Conservation (phyloP, 2,113 vertebrate genomes). For the Nothobranchius furzeri region DNA sequence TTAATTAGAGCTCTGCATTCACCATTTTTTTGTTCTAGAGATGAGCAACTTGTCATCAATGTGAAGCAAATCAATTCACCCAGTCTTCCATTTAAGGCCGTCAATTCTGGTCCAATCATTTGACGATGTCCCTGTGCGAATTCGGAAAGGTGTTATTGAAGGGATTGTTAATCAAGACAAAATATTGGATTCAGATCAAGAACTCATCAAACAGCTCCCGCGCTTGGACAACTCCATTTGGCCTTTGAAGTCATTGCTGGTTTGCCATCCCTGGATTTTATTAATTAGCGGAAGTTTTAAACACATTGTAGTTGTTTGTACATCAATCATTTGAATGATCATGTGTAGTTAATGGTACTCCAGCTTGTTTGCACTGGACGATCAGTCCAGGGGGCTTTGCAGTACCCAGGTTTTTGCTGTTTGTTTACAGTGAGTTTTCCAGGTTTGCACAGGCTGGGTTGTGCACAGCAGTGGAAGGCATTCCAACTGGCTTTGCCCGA, state of each 20-base stretch:
- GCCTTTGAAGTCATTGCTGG: constrained; percentile 18
- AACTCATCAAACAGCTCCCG: constrained; percentile 43
- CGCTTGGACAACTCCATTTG: constrained; percentile 29
- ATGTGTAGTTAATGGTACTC: constrained; percentile 26
- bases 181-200: constrained; percentile 59
- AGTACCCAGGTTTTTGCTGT: constrained; percentile 1
- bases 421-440: constrained; percentile 30
- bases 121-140: constrained; percentile 53
- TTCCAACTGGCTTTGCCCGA: constrained; percentile 41
- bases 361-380: constrained; percentile 37
- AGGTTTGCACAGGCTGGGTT: constrained; percentile 35
- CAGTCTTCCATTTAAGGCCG: constrained; percentile 32
- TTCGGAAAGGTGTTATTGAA: constrained; percentile 27
- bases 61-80: constrained; percentile 61
- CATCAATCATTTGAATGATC: constrained; percentile 43
- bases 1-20: constrained; percentile 64
- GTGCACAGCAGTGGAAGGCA: constrained; percentile 41
- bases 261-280: constrained; percentile 1
- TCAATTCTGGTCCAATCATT: constrained; percentile 53
- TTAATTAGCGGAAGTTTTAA: constrained; percentile 25
- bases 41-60: constrained; percentile 62
- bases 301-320: constrained; percentile 30
- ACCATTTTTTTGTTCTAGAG: constrained; percentile 47
- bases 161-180: constrained; percentile 55
- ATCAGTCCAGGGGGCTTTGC: not conserved